These are phyloP conservation scores for Physocephala rufipes DNA, from an alignment of 2,888 invertebrate genomes.

Conservation along the genomic window DNA sequence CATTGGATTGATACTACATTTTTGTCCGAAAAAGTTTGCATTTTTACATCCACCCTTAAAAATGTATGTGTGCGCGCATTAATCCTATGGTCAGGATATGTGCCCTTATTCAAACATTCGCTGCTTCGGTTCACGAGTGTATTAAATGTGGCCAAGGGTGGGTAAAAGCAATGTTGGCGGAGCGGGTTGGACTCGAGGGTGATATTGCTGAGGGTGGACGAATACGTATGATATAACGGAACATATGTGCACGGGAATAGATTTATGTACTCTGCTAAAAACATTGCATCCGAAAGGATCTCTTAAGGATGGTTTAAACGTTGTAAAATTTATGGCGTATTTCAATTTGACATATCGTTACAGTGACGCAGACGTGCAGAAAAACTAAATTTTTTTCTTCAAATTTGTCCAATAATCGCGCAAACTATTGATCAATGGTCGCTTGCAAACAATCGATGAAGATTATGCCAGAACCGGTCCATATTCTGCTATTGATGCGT, in stretches of 20 bases:
- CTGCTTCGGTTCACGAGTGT: conserved; percentile 24
- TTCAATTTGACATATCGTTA: conserved; percentile 53
- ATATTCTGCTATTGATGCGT: too few species aligned
- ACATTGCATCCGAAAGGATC: conserved; percentile 4
- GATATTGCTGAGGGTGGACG: not conserved
- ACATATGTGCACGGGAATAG: conserved; percentile 32
- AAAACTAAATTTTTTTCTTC: not conserved
- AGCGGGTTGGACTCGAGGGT: not conserved
- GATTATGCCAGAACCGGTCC: too few species aligned
- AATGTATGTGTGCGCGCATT: conserved; percentile 54
- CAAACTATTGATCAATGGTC: too few species aligned
- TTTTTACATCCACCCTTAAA: conserved; percentile 24
- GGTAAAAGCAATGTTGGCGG: not conserved
- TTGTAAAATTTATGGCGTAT: conserved; percentile 59
- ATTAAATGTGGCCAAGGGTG: not conserved
- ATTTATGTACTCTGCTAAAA: not conserved
- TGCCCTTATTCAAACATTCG: conserved; percentile 47
- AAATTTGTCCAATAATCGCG: too few species aligned
- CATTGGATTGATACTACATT: conserved; percentile 16
- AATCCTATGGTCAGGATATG: conserved; percentile 48
- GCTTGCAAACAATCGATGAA: too few species aligned
- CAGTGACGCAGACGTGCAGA: conserved; percentile 26
- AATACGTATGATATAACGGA: conserved; percentile 9
- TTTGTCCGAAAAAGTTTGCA: not conserved
- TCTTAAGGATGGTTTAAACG: conserved; percentile 32